Conservation (phyloP, 2,888 invertebrate genomes). For the Ochlodes sylvanus region DNA sequence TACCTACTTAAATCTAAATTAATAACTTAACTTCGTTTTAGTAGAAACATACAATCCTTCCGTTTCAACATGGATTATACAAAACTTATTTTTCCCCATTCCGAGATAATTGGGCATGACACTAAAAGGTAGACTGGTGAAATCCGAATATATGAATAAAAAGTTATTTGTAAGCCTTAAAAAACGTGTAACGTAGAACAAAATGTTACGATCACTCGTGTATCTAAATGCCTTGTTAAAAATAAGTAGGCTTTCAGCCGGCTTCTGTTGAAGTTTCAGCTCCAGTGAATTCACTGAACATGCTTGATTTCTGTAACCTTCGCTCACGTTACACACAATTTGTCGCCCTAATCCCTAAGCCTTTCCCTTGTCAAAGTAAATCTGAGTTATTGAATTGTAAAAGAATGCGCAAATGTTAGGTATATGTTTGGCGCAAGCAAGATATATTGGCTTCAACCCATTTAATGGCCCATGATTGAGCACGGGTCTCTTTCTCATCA, state of each 20-base stretch:
- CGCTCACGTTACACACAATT: neutral
- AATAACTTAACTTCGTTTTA: too few relatives aligned
- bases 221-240: neutral
- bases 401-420: neutral
- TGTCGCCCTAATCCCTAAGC: conserved; percentile 2
- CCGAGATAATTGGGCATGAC: too few relatives aligned
- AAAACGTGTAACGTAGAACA: neutral
- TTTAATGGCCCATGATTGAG: too few relatives aligned
- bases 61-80: too few relatives aligned
- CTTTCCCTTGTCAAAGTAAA: conserved; percentile 7
- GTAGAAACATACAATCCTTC: too few relatives aligned
- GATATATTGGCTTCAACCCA: too few relatives aligned
- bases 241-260: neutral
- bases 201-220: neutral
- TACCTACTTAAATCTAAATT: too few relatives aligned
- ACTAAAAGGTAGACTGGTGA: too few relatives aligned
- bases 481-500: too few relatives aligned
- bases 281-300: neutral
- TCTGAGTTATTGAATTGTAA: conserved; percentile 1
- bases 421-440: neutral
- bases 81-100: too few relatives aligned
- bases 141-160: too few relatives aligned
- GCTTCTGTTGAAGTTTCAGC: neutral
- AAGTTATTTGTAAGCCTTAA: too few relatives aligned
- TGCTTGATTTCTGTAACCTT: neutral